These are phyloP conservation scores for Apogon talboti DNA, from an alignment of 2,797 vertebrate genomes.

Conservation along the genomic window DNA sequence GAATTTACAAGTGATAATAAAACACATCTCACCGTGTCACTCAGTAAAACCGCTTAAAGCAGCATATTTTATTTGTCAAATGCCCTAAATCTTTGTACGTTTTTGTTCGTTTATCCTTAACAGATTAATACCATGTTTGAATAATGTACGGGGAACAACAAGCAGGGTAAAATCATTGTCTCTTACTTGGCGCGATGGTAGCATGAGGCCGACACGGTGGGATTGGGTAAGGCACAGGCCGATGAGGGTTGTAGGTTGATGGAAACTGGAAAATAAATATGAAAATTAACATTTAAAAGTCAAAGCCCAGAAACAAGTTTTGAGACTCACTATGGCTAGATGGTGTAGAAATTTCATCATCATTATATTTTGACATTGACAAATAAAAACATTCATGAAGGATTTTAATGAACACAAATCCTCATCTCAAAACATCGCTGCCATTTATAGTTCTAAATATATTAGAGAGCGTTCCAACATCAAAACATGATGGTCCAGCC, in stretches of 20 bases:
- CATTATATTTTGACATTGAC: too few species aligned
- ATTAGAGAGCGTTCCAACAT: background rate
- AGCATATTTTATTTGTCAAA: conserved; percentile 7
- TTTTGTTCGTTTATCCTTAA: background rate
- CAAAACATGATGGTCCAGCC: background rate
- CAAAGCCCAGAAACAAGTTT: background rate
- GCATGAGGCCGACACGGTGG: conserved; percentile 96
- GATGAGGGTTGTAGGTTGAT: conserved; percentile 95
- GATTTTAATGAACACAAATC: too few species aligned
- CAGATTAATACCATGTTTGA: background rate
- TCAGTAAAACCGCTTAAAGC: conserved; percentile 15
- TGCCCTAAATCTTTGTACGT: background rate
- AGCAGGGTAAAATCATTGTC: background rate
- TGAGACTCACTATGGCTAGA: background rate
- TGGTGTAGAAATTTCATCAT: too few species aligned
- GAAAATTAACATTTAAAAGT: background rate
- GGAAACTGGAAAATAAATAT: conserved; percentile 86
- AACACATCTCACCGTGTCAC: conserved; percentile 6
- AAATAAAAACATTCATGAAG: too few species aligned
- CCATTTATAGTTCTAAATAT: too few species aligned
- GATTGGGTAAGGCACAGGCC: conserved; percentile 97
- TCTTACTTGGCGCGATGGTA: conserved; percentile 98
- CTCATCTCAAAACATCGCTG: too few species aligned
- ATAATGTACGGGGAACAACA: background rate
- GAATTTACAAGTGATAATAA: conserved; percentile 4